These are phyloP conservation scores for Prorops nasuta DNA, from an alignment of 1,140 invertebrate genomes.

Conservation along the genomic window DNA sequence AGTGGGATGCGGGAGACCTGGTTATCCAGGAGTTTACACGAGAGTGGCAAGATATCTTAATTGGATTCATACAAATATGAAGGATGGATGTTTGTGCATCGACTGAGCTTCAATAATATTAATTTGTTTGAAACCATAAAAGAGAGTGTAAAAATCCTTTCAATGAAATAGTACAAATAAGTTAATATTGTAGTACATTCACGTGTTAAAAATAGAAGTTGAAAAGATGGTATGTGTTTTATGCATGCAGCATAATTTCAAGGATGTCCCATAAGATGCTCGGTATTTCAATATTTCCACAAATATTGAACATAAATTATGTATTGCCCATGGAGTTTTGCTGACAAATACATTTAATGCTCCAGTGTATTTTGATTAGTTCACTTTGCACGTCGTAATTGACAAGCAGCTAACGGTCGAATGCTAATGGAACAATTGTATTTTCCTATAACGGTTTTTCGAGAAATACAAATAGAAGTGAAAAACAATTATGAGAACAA, in stretches of 20 bases:
- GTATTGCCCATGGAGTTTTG: too few relatives aligned
- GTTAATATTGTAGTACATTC: not conserved
- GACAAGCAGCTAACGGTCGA: conserved; percentile 27
- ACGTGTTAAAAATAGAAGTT: too few relatives aligned
- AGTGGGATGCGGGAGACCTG: conserved; percentile 64
- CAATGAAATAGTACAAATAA: not conserved
- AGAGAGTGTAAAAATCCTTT: not conserved
- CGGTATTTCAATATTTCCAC: too few relatives aligned
- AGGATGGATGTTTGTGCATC: conserved; percentile 62
- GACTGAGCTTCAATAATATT: conserved; percentile 20
- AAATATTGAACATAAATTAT: too few relatives aligned
- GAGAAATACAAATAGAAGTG: too few relatives aligned
- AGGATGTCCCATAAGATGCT: too few relatives aligned
- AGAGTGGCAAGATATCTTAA: conserved; percentile 65
- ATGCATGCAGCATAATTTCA: too few relatives aligned
- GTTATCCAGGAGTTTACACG: conserved; percentile 71
- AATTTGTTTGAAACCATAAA: not conserved
- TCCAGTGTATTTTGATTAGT: too few relatives aligned
- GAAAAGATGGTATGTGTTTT: not conserved
- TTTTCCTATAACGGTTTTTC: conserved; percentile 36
- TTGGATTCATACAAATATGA: conserved; percentile 66
- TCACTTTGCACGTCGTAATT: too few relatives aligned
- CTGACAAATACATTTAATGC: too few relatives aligned
- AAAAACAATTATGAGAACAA: too few relatives aligned
- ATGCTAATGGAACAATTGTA: conserved; percentile 40